phyloP scores from a whole-genome alignment of 2,113 vertebrate species.

The Rana temporaria region DNA sequence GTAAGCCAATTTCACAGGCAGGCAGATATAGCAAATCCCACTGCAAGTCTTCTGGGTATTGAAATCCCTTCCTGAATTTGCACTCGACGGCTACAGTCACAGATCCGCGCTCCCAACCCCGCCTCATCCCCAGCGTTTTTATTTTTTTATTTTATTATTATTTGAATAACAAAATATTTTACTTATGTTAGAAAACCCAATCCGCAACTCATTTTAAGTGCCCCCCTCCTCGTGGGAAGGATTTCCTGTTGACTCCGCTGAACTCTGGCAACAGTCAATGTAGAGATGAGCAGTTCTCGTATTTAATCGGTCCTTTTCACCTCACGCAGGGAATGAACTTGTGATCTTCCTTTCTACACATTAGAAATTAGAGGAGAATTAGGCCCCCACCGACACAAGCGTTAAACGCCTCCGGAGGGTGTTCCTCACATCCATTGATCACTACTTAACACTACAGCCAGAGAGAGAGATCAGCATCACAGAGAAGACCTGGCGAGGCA shows the following conservation, averaged over 20 bases:
- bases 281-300: too few species aligned
- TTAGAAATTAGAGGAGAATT: too few species aligned
- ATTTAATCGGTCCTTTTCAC: neutral
- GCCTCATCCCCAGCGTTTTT: neutral
- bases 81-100: conserved; percentile 1
- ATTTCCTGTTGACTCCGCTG: neutral
- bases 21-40: conserved; percentile 39
- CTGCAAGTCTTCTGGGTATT: conserved; percentile 27
- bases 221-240: too few species aligned
- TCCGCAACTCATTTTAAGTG: neutral
- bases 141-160: too few species aligned
- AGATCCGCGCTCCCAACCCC: conserved; percentile 2
- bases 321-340: neutral
- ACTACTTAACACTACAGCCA: too few species aligned
- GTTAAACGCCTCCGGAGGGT: too few species aligned
- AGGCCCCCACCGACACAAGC: too few species aligned
- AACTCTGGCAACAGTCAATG: neutral
- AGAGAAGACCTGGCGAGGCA: too few species aligned
- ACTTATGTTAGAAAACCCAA: neutral
- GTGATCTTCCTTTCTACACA: neutral
- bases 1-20: conserved; percentile 4
- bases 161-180: conserved; percentile 8
- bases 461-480: too few species aligned
- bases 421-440: too few species aligned
- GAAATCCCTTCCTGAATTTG: conserved; percentile 35